These are phyloP conservation scores for Odontomachus brunneus DNA, from an alignment of 1,140 invertebrate species.

Conservation along the genomic window DNA sequence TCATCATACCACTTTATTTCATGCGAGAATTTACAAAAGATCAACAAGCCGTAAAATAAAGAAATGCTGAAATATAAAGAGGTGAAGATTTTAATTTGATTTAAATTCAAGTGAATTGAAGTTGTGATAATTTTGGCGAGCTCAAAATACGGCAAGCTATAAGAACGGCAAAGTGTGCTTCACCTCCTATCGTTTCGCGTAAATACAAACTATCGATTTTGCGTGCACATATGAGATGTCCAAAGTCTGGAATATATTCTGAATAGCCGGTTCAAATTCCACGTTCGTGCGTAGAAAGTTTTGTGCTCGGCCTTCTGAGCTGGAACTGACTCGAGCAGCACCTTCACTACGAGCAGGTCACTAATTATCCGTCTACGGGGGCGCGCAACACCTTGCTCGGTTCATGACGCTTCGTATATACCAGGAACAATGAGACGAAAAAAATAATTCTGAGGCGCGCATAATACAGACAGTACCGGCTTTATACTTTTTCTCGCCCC, in stretches of 20 bases:
- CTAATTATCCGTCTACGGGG: slow-evolving; percentile 37
- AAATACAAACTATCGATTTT: neutral
- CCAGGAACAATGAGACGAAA: slow-evolving; percentile 37
- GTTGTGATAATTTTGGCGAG: neutral
- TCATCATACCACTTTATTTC: neutral
- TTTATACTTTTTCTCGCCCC: slow-evolving; percentile 8
- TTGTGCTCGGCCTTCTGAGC: slow-evolving; percentile 17
- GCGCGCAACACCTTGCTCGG: slow-evolving; percentile 30
- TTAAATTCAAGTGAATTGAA: neutral
- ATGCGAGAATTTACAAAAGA: slow-evolving; percentile 2
- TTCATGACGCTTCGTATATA: slow-evolving; percentile 16
- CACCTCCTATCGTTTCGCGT: neutral
- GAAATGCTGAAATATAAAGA: neutral
- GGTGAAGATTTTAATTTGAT: neutral
- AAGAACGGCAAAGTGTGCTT: too few relatives aligned
- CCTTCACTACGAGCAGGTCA: slow-evolving; percentile 31
- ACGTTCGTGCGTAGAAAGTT: slow-evolving; percentile 7
- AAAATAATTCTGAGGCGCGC: slow-evolving; percentile 22
- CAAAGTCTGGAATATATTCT: too few relatives aligned
- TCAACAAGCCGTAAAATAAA: neutral
- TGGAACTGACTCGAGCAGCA: slow-evolving; percentile 18
- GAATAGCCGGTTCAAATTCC: neutral
- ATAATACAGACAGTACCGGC: slow-evolving; percentile 11
- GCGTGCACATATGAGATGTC: neutral
- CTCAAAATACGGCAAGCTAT: neutral